These are phyloP conservation scores for Aphidius gifuensis DNA, from an alignment of 1,140 invertebrate genomes.

Conservation along the genomic window DNA sequence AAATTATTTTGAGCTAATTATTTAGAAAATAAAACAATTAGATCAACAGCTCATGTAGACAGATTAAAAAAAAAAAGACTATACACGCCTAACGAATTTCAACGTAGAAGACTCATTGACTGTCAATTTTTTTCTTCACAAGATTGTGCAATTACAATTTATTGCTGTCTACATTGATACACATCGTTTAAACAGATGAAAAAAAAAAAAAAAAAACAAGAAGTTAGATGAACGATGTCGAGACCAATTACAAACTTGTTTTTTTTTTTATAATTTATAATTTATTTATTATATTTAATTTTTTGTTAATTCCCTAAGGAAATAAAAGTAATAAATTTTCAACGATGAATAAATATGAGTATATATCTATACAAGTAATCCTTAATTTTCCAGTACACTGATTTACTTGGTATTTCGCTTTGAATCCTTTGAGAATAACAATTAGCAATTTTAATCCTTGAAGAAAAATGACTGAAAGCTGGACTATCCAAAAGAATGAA, in stretches of 20 bases:
- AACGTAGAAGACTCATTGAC: neutral
- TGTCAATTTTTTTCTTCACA: neutral
- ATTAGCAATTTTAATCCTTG: constrained; percentile 48
- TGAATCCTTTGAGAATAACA: constrained; percentile 42
- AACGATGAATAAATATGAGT: neutral
- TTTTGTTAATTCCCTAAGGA: neutral
- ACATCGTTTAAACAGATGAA: neutral
- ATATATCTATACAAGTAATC: constrained; percentile 29
- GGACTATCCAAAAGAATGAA: no score
- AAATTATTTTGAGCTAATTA: no score
- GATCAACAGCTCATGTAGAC: neutral
- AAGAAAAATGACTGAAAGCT: constrained; percentile 5
- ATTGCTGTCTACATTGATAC: constrained; percentile 1
- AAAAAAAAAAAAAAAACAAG: neutral
- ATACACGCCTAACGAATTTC: neutral
- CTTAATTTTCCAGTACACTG: constrained; percentile 41
- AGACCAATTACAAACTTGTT: no score
- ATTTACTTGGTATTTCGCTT: constrained; percentile 17
- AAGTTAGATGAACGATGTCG: no score
- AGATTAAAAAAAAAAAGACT: neutral
- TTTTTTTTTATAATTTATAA: no score
- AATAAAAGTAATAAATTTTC: neutral
- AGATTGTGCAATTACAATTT: constrained; percentile 16
- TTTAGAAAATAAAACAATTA: no score
- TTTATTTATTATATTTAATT: no score